Conservation (phyloP, 2,797 vertebrate genomes). For the Rhinophrynus dorsalis region DNA sequence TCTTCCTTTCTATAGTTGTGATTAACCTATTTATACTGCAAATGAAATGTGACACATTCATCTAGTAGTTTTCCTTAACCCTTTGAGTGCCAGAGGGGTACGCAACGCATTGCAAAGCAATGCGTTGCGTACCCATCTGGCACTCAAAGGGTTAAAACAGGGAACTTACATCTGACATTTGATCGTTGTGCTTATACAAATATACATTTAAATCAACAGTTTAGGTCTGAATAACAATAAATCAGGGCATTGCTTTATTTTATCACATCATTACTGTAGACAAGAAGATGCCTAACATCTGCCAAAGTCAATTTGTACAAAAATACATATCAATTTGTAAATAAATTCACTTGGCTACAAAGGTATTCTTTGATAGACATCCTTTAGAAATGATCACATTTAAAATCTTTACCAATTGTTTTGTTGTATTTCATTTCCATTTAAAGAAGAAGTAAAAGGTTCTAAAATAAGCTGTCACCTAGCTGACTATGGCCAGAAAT, state of each 20-base stretch:
- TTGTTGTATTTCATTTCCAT: too few relatives aligned
- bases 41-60: conserved; percentile 22
- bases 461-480: too few relatives aligned
- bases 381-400: background rate
- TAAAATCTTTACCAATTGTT: background rate
- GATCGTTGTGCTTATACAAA: background rate
- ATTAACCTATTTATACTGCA: background rate
- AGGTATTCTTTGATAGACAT: background rate
- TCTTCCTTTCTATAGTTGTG: background rate
- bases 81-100: too few relatives aligned
- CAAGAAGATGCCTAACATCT: conserved; percentile 1
- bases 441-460: too few relatives aligned
- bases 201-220: conserved; percentile 10
- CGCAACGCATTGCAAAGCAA: too few relatives aligned
- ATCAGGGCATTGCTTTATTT: background rate
- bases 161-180: conserved; percentile 4
- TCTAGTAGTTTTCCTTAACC: background rate
- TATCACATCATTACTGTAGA: conserved; percentile 23
- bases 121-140: too few relatives aligned
- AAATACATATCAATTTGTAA: conserved; percentile 11
- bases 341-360: background rate
- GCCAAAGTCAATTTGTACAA: conserved; percentile 15
- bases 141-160: too few relatives aligned
- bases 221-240: conserved; percentile 9
- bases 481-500: too few relatives aligned